phyloP scores from a whole-genome alignment of 2,113 vertebrate species.

The Phyllopteryx taeniolatus region DNA sequence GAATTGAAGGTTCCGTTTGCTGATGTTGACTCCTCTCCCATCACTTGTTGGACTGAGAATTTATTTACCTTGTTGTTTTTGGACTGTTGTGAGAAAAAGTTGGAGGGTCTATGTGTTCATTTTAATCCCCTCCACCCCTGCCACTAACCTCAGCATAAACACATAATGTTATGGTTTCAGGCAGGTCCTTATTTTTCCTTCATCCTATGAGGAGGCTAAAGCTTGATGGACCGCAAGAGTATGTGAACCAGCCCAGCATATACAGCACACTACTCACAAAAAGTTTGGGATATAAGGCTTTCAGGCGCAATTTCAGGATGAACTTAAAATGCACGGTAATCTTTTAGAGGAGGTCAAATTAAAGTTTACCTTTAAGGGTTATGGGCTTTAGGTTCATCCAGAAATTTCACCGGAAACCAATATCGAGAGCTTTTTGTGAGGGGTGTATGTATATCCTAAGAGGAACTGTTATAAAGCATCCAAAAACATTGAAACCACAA shows the following conservation, averaged over 20 bases:
- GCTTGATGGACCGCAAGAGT: not conserved
- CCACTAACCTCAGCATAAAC: not conserved
- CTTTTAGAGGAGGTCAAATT: not conserved
- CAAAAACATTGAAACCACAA: not conserved
- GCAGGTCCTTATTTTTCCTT: not conserved
- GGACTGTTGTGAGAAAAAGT: not conserved
- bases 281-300: not conserved
- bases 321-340: too few relatives aligned
- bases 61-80: not conserved
- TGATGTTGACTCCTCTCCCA: conserved; percentile 10
- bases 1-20: conserved; percentile 38
- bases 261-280: not conserved
- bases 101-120: not conserved
- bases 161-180: not conserved
- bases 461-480: not conserved
- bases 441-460: not conserved
- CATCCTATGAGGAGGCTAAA: not conserved
- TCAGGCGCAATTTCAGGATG: not conserved
- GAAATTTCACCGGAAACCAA: not conserved
- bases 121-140: not conserved
- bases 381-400: not conserved
- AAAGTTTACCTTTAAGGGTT: not conserved
- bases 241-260: not conserved
- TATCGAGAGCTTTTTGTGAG: not conserved
- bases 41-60: not conserved